Evolutionary conservation across 2,113 vertebrate genomes (phyloP), one percentile per base, ranked within the genome.

Genomic region (Alces alces): DNA sequence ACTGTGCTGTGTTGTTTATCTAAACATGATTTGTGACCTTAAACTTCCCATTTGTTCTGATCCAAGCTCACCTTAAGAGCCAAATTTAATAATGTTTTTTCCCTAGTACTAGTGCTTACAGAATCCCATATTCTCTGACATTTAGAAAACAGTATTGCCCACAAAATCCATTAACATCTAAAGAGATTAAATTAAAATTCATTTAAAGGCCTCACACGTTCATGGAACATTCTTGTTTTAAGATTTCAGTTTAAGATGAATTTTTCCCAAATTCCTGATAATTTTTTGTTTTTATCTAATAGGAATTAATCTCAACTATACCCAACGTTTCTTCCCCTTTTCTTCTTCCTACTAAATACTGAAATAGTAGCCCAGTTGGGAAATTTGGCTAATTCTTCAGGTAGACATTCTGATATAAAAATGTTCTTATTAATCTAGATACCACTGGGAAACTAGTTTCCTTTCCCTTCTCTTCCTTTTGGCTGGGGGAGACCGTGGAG

Each of bases 1-100:
- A 58, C 25, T 92, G 21, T 86, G 9, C n/a, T 70, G 14, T 83
- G 55, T 97, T 66, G 66, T 98, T 98, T 93, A 96, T 86, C 73
- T 98, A 96, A 98, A 94, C 84, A 98, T 12, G 57, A 96, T 97
- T 97, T 86, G 92, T 95, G 96, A 98, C 82, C 90, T 98, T 89
- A 93, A 78, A n/a, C 78, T 98, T 98, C 36, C 61, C 66, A 0
- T 96, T 95, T 97, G n/a, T 98, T 98, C 93, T 98, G 82, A 96
- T 95, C 52, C 0, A 7, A 92, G 95, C 93, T 97, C 76, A 98
- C 82, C 7, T 94, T 97, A 92, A 47, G 43, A 97, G 73, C 82
- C 39, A 97, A 95, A 93, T 93, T 97, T 97, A 98, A 97, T 96
- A 23, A 25, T 73, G 5, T 64, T 97, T 98, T 97, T n/a, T 8